Base-by-base conservation (phyloP, 2,888 invertebrate species). In the Drosophila nigritarsus region DNA sequence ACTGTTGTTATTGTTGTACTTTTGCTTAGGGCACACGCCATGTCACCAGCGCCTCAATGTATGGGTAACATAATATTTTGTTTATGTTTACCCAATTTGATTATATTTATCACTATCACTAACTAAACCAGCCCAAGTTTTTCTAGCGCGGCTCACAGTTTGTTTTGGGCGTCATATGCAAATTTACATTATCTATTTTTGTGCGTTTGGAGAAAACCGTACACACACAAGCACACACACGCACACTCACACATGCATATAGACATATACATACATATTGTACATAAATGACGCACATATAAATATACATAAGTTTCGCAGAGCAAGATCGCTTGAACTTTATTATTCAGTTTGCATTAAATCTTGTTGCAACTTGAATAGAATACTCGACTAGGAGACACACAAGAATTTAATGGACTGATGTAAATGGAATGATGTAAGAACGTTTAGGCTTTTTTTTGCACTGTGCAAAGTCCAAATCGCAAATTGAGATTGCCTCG, bases 81-180 rank as follows among this genome's bases (percentile, higher is more conserved):
- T 87, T 82, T 82, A 87, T 87, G 78, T 82, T 82, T 82, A 82
- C 82, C 69, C 82, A 84, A 84, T 85, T 87, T 82, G 87, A 84
- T 82, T 82, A 82, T 84, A 86, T 80, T 80, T 80, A 80, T 81
- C 84, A 82, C 81, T 86, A 80, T 85, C 80, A 85, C 74, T 56
- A 73, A 50, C 53, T 53, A 65, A 69, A 58, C 61, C 60, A 65
- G 53, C 60, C 27, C 60, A 27, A 49, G 61, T 42, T 58, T 51
- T 56, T 45, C 48, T 54, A 38, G 42, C 82, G 27, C 62, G 50
- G 30, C 50, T 29, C 55, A 38, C 56, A 42, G 60, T 61, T 60
- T 73, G 36, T 34, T 55, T 56, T 60, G 56, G 40, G 58, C 59
- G 61, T 60, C 65, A 67, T 83, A 83, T 87, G 83, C 81, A 83